A percentile compares a stretch with the other conserved stretches of the same genome.
Evolutionary conservation across 2,888 invertebrate genomes (phyloP).

Genomic region (Agriopis leucophaearia): DNA sequence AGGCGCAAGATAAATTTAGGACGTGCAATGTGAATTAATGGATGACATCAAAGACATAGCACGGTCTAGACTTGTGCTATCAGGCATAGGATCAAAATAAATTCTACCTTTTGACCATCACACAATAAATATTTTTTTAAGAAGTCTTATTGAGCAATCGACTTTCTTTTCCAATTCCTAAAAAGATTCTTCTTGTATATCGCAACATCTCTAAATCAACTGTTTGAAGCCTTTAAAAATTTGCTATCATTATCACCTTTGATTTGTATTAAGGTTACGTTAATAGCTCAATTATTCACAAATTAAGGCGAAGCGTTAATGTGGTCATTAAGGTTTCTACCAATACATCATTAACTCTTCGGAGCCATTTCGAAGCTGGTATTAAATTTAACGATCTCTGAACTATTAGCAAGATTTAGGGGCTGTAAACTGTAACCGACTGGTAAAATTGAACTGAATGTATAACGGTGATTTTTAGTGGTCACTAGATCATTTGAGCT

Average conservation of each 20-base stretch:
- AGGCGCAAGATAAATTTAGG: too few relatives aligned
- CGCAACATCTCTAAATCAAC: neutral
- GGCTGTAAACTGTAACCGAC: constrained; percentile 24
- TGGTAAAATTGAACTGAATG: constrained; percentile 17
- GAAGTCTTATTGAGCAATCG: too few relatives aligned
- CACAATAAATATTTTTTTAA: neutral
- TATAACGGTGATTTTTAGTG: constrained; percentile 24
- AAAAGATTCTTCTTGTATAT: neutral
- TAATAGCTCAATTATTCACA: constrained; percentile 29
- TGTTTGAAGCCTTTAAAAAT: neutral
- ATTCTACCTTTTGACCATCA: neutral
- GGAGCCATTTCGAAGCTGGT: neutral
- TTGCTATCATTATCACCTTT: constrained; percentile 18
- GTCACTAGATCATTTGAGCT: constrained; percentile 1
- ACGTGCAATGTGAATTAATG: too few relatives aligned
- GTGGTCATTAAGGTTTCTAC: constrained; percentile 18
- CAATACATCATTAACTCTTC: constrained; percentile 17
- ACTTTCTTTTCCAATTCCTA: neutral
- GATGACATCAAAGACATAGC: too few relatives aligned
- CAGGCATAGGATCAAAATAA: too few relatives aligned
- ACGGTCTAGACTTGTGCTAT: too few relatives aligned
- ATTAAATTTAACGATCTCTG: constrained; percentile 32
- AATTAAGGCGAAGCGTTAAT: constrained; percentile 33
- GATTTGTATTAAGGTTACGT: constrained; percentile 20
- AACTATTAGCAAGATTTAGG: constrained; percentile 32